These are phyloP conservation scores for Nibea coibor DNA, from an alignment of 2,113 vertebrate species.

Conservation along the genomic window DNA sequence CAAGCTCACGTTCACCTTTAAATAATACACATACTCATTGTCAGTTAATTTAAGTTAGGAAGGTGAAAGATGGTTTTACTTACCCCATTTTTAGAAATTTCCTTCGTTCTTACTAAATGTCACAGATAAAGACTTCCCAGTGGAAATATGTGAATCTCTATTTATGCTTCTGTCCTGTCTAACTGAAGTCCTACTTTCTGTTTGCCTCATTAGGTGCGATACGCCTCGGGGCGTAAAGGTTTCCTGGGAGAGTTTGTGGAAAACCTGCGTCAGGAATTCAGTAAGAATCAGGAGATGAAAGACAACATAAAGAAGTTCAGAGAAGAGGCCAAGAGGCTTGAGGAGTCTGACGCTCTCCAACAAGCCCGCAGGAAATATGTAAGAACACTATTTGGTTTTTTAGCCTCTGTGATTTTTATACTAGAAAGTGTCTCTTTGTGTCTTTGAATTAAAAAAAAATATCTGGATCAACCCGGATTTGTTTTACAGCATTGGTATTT, in stretches of 20 bases:
- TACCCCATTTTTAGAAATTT: not conserved
- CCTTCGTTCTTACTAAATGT: not conserved
- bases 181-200: conserved; percentile 1
- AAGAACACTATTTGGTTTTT: conserved; percentile 50
- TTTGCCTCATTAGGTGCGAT: conserved; percentile 72
- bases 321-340: conserved; percentile 92
- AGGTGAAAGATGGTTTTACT: not conserved
- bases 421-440: not conserved
- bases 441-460: not conserved
- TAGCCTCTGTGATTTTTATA: not conserved
- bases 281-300: conserved; percentile 97
- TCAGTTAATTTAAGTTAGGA: not conserved
- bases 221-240: conserved; percentile 84
- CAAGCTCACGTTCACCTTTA: not conserved
- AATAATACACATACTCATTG: not conserved
- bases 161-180: not conserved
- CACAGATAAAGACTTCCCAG: not conserved
- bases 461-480: not conserved
- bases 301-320: conserved; percentile 96
- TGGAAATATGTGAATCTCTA: conserved; percentile 3
- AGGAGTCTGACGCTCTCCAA: conserved; percentile 93
- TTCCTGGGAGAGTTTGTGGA: conserved; percentile 94
- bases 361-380: conserved; percentile 96
- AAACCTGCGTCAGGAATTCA: conserved; percentile 93
- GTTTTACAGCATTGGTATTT: conserved; percentile 2